A percentile compares a stretch with the other conserved stretches of the same genome.
phyloP scores from a whole-genome alignment of 2,113 vertebrate species.

The Pyxicephalus adspersus region DNA sequence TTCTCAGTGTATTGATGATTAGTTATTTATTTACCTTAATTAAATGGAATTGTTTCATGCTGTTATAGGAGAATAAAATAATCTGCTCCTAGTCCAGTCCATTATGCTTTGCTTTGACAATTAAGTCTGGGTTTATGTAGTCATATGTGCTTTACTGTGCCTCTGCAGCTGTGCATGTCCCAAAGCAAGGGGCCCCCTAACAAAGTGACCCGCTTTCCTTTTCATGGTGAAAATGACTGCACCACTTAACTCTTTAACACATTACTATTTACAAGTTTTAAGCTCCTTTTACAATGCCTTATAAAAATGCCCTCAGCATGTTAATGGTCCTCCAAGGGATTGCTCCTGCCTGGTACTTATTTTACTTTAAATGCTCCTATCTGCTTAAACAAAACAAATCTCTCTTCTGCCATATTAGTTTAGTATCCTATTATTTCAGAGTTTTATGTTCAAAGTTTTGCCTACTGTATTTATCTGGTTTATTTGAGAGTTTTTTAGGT shows the following conservation, averaged over 20 bases:
- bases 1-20: neutral
- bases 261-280: slow-evolving; percentile 56
- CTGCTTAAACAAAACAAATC: slow-evolving; percentile 46
- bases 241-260: slow-evolving; percentile 57
- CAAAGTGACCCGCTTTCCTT: slow-evolving; percentile 37
- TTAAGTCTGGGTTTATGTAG: slow-evolving; percentile 43
- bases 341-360: slow-evolving; percentile 43
- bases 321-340: slow-evolving; percentile 52
- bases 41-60: no score
- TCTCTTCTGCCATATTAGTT: slow-evolving; percentile 18
- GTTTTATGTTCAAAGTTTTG: neutral
- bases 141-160: slow-evolving; percentile 46
- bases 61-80: neutral
- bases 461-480: no score
- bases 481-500: no score
- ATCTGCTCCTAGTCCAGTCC: slow-evolving; percentile 19
- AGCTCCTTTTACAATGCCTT: slow-evolving; percentile 56
- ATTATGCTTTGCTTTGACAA: slow-evolving; percentile 36
- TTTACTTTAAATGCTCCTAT: slow-evolving; percentile 49
- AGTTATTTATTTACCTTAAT: neutral
- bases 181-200: slow-evolving; percentile 33
- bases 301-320: slow-evolving; percentile 56
- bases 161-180: slow-evolving; percentile 48
- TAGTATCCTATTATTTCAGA: slow-evolving; percentile 17
- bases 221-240: slow-evolving; percentile 50